Conservation (phyloP, 2,113 vertebrate genomes). For the Neoarius graeffei region DNA sequence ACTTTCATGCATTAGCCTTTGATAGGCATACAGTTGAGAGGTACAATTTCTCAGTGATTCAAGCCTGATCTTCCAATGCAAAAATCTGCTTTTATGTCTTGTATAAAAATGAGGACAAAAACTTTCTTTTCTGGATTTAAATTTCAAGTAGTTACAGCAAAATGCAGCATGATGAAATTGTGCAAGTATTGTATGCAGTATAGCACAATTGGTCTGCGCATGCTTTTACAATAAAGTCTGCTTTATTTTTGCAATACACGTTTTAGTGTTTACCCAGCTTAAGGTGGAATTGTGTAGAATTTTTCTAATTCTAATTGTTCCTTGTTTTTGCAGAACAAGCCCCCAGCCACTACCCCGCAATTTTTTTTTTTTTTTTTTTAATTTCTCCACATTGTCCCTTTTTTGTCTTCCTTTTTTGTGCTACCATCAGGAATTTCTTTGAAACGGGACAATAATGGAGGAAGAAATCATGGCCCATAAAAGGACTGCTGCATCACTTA, state of each 20-base stretch:
- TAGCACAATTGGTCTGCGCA: neutral
- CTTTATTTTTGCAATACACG: neutral
- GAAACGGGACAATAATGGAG: conserved; percentile 56
- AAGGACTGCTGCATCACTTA: conserved; percentile 57
- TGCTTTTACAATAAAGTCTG: neutral
- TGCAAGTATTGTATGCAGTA: neutral
- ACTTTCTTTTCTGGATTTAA: neutral
- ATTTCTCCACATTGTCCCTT: conserved; percentile 16
- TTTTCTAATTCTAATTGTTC: conserved; percentile 7
- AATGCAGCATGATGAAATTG: neutral
- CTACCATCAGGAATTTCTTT: conserved; percentile 66
- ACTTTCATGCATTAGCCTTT: neutral
- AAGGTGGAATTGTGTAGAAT: neutral
- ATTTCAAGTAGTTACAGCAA: neutral
- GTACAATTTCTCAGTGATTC: neutral
- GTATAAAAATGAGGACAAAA: neutral
- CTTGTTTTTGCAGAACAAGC: conserved; percentile 61
- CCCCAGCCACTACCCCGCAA: conserved; percentile 50
- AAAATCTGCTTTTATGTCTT: neutral
- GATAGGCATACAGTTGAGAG: neutral
- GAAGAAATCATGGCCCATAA: conserved; percentile 67
- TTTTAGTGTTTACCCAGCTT: neutral
- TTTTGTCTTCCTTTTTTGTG: conserved; percentile 55
- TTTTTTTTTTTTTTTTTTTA: conserved; percentile 8
- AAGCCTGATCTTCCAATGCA: neutral